Evolutionary conservation across 2,797 vertebrate species (phyloP).

Genomic region (Eospalax fontanierii): DNA sequence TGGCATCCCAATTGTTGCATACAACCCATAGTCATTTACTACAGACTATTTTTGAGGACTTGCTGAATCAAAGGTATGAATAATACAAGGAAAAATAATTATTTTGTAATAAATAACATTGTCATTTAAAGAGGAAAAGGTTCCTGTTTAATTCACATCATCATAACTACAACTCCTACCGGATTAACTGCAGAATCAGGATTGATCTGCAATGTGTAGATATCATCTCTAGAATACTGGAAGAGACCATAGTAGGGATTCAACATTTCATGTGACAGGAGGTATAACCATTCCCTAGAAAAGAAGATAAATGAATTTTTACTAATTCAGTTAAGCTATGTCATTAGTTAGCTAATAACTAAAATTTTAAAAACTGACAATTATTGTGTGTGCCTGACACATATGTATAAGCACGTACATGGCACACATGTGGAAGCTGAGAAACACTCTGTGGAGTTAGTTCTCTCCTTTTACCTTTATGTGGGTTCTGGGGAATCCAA

Average conservation of each 20-base stretch:
- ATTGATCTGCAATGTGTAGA: slow-evolving; percentile 99
- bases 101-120: not conserved
- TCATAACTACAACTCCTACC: slow-evolving; percentile 88
- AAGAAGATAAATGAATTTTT: slow-evolving; percentile 12
- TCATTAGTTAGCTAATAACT: slow-evolving; percentile 41
- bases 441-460: not conserved
- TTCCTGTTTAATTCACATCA: slow-evolving; percentile 11
- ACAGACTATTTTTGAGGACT: slow-evolving; percentile 51
- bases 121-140: not conserved
- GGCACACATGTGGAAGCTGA: not conserved
- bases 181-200: slow-evolving; percentile 99
- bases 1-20: not conserved
- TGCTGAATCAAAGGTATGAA: slow-evolving; percentile 11
- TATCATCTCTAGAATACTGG: slow-evolving; percentile 98
- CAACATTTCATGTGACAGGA: slow-evolving; percentile 98
- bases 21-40: slow-evolving; percentile 23
- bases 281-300: slow-evolving; percentile 97
- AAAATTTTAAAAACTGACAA: not conserved
- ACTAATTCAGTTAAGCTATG: slow-evolving; percentile 61
- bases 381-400: not conserved
- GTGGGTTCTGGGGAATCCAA: not conserved
- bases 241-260: slow-evolving; percentile 99
- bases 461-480: not conserved
- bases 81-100: slow-evolving; percentile 29
- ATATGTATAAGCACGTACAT: not conserved